Conservation (phyloP, 2,113 vertebrate genomes). For the Aphyosemion australe region DNA sequence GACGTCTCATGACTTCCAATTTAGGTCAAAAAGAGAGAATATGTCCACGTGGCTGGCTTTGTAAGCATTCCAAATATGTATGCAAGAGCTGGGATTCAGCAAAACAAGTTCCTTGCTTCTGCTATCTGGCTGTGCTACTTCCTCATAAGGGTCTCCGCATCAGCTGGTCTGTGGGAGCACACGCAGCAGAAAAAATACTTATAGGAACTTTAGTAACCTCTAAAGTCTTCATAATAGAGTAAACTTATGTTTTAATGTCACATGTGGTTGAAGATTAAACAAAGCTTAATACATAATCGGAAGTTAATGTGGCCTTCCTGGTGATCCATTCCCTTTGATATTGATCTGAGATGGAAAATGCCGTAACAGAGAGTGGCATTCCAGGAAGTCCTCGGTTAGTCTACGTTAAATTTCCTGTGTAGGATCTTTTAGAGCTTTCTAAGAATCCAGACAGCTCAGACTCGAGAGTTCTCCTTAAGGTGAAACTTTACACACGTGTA, state of each 20-base stretch:
- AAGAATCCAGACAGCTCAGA: not conserved
- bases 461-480: not conserved
- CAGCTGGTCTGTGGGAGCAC: conserved; percentile 2
- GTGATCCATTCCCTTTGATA: conserved; percentile 3
- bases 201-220: not conserved
- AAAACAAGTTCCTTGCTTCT: conserved; percentile 14
- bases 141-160: conserved; percentile 6
- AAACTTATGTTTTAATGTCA: too few species aligned
- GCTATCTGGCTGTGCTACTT: not conserved
- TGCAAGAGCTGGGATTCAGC: conserved; percentile 18
- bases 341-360: conserved; percentile 13
- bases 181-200: conserved; percentile 3
- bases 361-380: conserved; percentile 10
- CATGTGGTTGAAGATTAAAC: not conserved
- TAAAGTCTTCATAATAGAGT: conserved; percentile 8
- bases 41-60: conserved; percentile 22
- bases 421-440: not conserved
- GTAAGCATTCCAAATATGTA: conserved; percentile 38
- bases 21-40: conserved; percentile 61
- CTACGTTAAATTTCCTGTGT: conserved; percentile 1
- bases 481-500: not conserved
- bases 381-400: not conserved
- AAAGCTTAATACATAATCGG: conserved; percentile 5
- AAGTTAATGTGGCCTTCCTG: not conserved
- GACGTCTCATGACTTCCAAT: conserved; percentile 62